A percentile compares a stretch with the other conserved stretches of the same genome.
phyloP scores from a whole-genome alignment of 2,888 invertebrate genomes.

The Antheraea yamamai region DNA sequence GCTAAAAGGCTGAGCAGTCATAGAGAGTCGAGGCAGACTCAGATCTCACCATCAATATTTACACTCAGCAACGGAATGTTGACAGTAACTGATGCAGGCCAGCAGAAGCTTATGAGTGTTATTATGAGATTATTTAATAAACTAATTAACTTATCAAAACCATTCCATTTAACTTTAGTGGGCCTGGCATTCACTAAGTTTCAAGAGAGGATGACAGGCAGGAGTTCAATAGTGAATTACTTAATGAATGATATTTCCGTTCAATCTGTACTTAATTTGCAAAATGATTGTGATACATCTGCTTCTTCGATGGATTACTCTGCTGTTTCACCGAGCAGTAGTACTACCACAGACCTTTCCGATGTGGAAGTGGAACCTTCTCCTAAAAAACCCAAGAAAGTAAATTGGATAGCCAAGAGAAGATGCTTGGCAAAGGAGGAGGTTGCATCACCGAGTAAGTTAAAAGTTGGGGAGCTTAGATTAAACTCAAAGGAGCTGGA shows the following conservation, averaged over 20 bases:
- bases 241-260: slow-evolving; percentile 90
- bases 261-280: slow-evolving; percentile 87
- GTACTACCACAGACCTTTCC: slow-evolving; percentile 82
- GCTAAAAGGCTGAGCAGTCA: slow-evolving; percentile 85
- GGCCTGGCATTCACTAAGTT: slow-evolving; percentile 93
- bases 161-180: slow-evolving; percentile 90
- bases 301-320: slow-evolving; percentile 75
- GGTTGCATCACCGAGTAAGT: slow-evolving; percentile 86
- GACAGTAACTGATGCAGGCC: slow-evolving; percentile 77
- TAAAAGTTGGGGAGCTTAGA: slow-evolving; percentile 85
- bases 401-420: slow-evolving; percentile 76
- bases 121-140: slow-evolving; percentile 90
- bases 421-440: slow-evolving; percentile 74
- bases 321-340: slow-evolving; percentile 74
- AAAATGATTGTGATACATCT: slow-evolving; percentile 79
- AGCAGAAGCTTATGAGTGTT: slow-evolving; percentile 85
- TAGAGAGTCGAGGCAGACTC: slow-evolving; percentile 89
- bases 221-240: slow-evolving; percentile 88
- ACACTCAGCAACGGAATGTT: slow-evolving; percentile 73
- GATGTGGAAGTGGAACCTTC: slow-evolving; percentile 88
- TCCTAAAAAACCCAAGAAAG: slow-evolving; percentile 86
- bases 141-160: slow-evolving; percentile 86
- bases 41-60: slow-evolving; percentile 86
- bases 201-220: slow-evolving; percentile 86
- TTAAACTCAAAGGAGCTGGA: slow-evolving; percentile 85